Percentiles rank a stretch among this genome's conserved stretches.
Conservation (phyloP, 2,888 invertebrate species). For the Acleris laterana region DNA sequence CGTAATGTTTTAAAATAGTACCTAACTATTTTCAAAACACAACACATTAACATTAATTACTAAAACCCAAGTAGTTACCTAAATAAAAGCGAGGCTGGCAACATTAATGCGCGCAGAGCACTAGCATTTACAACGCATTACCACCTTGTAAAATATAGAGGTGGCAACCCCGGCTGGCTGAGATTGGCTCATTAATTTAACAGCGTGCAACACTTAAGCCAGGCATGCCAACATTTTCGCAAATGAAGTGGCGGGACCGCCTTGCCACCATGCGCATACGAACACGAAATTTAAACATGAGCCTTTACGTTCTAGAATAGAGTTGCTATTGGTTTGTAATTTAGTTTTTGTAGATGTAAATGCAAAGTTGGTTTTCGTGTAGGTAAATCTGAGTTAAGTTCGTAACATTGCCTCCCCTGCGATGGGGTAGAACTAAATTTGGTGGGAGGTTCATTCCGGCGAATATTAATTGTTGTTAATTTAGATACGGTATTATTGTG, state of each 20-base stretch:
- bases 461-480: conserved; percentile 41
- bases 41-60: conserved; percentile 34
- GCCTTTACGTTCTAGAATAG: conserved; percentile 31
- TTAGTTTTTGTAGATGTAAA: conserved; percentile 29
- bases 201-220: conserved; percentile 83
- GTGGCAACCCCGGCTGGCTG: conserved; percentile 67
- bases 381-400: conserved; percentile 55
- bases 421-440: conserved; percentile 39
- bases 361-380: conserved; percentile 41
- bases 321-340: conserved; percentile 27
- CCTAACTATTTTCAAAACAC: conserved; percentile 15
- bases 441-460: conserved; percentile 38
- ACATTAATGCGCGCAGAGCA: conserved; percentile 35
- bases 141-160: conserved; percentile 82
- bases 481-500: conserved; percentile 37
- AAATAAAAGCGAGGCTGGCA: conserved; percentile 34
- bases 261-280: conserved; percentile 49
- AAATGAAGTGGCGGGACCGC: conserved; percentile 78
- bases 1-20: not conserved
- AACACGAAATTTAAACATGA: conserved; percentile 33
- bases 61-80: conserved; percentile 28
- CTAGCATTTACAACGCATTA: conserved; percentile 64
- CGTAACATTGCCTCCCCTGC: conserved; percentile 66
- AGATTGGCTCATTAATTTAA: conserved; percentile 85
- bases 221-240: conserved; percentile 78